Conservation (phyloP, 2,113 vertebrate species). For the Todiramphus chloris region DNA sequence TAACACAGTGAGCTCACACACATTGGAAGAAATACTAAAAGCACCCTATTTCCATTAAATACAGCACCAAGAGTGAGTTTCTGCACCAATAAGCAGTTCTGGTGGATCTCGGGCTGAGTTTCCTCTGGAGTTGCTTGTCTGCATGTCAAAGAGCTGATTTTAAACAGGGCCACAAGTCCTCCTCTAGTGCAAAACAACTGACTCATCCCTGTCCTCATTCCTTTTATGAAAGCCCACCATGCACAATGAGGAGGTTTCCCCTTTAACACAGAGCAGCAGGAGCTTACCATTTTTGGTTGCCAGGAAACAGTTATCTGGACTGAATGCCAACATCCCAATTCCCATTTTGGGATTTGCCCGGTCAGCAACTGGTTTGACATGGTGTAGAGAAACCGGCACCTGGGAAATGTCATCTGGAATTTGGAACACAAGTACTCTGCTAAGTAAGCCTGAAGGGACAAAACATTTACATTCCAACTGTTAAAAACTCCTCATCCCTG, state of each 20-base stretch:
- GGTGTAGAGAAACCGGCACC: slow-evolving; percentile 82
- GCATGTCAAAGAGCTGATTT: background rate
- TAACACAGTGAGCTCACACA: background rate
- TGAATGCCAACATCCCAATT: slow-evolving; percentile 88
- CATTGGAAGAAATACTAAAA: background rate
- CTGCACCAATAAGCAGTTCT: background rate
- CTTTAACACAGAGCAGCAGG: background rate
- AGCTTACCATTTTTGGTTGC: slow-evolving; percentile 90
- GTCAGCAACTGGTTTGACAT: slow-evolving; percentile 85
- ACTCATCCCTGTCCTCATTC: background rate
- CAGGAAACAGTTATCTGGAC: slow-evolving; percentile 89
- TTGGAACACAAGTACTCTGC: background rate
- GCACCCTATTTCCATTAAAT: background rate
- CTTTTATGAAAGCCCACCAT: background rate
- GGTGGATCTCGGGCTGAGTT: background rate
- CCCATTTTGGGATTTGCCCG: slow-evolving; percentile 94
- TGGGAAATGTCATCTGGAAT: slow-evolving; percentile 84
- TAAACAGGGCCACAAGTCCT: background rate
- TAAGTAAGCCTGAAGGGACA: background rate
- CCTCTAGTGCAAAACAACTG: background rate
- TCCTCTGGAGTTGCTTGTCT: background rate
- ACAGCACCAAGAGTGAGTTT: background rate
- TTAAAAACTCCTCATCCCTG: background rate
- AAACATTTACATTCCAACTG: background rate
- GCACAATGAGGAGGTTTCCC: background rate